These are phyloP conservation scores for Merluccius polli DNA, from an alignment of 2,797 vertebrate species.

Conservation along the genomic window DNA sequence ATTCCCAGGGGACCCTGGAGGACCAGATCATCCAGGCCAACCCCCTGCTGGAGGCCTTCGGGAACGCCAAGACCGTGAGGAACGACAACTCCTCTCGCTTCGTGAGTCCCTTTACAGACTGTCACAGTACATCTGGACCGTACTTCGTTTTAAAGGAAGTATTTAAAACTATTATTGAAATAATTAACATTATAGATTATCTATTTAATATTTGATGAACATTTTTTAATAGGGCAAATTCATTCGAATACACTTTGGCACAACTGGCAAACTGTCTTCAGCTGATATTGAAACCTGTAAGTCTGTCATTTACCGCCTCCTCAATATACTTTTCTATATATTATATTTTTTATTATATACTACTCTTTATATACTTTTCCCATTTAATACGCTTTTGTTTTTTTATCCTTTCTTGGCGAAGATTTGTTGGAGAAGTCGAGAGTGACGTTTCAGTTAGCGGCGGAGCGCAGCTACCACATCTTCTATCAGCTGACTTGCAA, in stretches of 20 bases:
- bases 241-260: conserved; percentile 82
- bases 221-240: conserved; percentile 76
- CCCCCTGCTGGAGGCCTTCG: conserved; percentile 80
- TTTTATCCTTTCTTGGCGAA: conserved; percentile 38
- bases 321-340: not conserved
- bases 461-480: conserved; percentile 84
- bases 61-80: conserved; percentile 63
- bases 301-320: conserved; percentile 32
- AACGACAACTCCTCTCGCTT: conserved; percentile 83
- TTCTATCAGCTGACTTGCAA: conserved; percentile 84
- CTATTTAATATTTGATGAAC: not conserved
- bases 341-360: not conserved
- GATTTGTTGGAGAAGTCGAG: conserved; percentile 84
- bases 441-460: conserved; percentile 80
- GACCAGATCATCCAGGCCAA: conserved; percentile 83
- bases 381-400: not conserved
- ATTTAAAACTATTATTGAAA: not conserved
- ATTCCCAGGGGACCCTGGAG: conserved; percentile 75
- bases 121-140: not conserved
- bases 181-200: not conserved
- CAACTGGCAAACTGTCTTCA: conserved; percentile 79
- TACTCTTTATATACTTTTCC: not conserved
- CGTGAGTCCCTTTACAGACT: conserved; percentile 60
- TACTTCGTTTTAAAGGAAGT: not conserved
- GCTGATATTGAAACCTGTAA: conserved; percentile 87